phyloP scores from a whole-genome alignment of 2,797 vertebrate genomes.

The Apogon talboti region DNA sequence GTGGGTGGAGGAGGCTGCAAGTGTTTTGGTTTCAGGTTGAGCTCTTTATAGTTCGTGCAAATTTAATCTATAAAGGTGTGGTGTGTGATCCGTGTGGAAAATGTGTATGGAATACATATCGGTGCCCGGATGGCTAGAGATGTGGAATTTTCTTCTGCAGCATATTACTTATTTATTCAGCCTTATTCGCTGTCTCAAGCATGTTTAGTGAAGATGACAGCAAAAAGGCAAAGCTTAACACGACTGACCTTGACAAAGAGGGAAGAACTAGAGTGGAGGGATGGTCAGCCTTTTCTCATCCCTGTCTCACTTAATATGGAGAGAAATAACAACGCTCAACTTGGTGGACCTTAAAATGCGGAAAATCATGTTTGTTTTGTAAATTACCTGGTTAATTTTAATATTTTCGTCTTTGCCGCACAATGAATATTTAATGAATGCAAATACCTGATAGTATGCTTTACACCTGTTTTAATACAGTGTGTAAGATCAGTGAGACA shows the following conservation, averaged over 20 bases:
- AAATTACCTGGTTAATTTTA: slow-evolving; percentile 3
- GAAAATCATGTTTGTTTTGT: slow-evolving; percentile 2
- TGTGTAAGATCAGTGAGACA: slow-evolving; percentile 3
- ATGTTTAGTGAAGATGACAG: slow-evolving; percentile 19
- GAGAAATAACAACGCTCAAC: background rate
- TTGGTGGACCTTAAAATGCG: slow-evolving; percentile 15
- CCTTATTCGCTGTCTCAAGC: slow-evolving; percentile 5
- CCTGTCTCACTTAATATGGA: background rate
- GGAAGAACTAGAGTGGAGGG: slow-evolving; percentile 9
- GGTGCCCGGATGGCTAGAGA: slow-evolving; percentile 12
- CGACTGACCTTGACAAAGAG: slow-evolving; percentile 40
- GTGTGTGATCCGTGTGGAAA: slow-evolving; percentile 26
- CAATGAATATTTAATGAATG: slow-evolving; percentile 15
- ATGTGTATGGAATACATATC: slow-evolving; percentile 32
- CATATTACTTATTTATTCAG: slow-evolving; percentile 50
- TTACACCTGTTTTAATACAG: background rate
- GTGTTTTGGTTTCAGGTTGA: slow-evolving; percentile 12
- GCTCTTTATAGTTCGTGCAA: slow-evolving; percentile 15
- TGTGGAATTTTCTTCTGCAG: slow-evolving; percentile 17
- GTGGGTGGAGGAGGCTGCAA: slow-evolving; percentile 20
- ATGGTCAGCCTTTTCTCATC: slow-evolving; percentile 9
- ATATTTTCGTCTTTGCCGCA: background rate
- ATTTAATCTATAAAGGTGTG: slow-evolving; percentile 37
- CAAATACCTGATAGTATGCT: background rate
- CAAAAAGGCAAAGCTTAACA: slow-evolving; percentile 28